Conservation (phyloP, 2,888 invertebrate genomes). For the Invenusta paracnida region DNA sequence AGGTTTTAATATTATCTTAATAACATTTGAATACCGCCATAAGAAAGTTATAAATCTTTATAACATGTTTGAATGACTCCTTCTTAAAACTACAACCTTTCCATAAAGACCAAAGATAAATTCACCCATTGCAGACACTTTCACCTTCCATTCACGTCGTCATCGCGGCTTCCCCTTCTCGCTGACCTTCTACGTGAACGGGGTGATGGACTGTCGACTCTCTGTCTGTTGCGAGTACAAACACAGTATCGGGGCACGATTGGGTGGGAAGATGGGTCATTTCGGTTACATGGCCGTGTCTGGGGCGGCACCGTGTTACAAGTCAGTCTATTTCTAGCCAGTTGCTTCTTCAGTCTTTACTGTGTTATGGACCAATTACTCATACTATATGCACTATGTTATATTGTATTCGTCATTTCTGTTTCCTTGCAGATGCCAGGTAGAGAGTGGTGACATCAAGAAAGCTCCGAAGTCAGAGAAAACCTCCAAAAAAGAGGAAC, state of each 20-base stretch:
- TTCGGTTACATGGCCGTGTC: slow-evolving; percentile 58
- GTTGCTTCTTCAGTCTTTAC: neutral
- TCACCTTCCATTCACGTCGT: slow-evolving; percentile 59
- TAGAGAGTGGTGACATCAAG: slow-evolving; percentile 38
- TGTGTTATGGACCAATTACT: neutral
- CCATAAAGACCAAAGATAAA: too few species aligned
- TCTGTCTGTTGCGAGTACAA: slow-evolving; percentile 62
- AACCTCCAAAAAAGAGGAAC: too few species aligned
- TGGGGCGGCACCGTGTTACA: slow-evolving; percentile 57
- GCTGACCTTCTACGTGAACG: slow-evolving; percentile 60
- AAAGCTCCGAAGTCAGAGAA: slow-evolving; percentile 7
- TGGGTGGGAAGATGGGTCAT: slow-evolving; percentile 60
- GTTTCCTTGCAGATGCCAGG: slow-evolving; percentile 39
- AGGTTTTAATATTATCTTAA: too few species aligned
- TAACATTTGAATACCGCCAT: too few species aligned
- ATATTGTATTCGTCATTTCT: neutral
- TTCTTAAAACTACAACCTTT: too few species aligned
- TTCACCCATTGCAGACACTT: too few species aligned
- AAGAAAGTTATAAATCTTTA: too few species aligned
- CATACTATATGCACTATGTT: neutral
- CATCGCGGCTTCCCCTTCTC: slow-evolving; percentile 61
- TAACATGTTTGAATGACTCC: too few species aligned
- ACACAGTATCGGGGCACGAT: slow-evolving; percentile 55
- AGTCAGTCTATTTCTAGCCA: slow-evolving; percentile 47
- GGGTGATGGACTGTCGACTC: slow-evolving; percentile 58